Evolutionary conservation across 2,113 vertebrate species (phyloP).

Genomic region (Xenopus laevis): DNA sequence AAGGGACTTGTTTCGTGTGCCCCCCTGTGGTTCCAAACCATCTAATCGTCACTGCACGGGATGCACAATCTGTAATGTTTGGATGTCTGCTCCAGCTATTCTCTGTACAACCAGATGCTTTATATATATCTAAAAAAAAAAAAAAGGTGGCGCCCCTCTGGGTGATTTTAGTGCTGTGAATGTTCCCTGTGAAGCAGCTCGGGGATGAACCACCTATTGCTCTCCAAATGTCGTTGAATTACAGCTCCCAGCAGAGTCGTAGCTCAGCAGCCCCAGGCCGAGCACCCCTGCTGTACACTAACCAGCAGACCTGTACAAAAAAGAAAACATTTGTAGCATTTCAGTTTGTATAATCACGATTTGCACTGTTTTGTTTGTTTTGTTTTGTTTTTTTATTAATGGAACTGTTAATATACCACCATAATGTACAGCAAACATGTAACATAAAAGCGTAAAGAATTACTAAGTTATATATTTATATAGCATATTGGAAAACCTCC

Average conservation of each 20-base stretch:
- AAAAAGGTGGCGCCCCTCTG: not conserved
- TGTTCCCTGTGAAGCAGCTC: slow-evolving; percentile 1
- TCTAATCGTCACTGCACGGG: not conserved
- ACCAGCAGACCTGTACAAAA: slow-evolving; percentile 31
- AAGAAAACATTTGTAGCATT: slow-evolving; percentile 34
- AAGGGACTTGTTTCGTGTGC: slow-evolving; percentile 2
- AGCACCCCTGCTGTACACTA: slow-evolving; percentile 11
- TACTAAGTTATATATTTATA: slow-evolving; percentile 44
- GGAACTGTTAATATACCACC: slow-evolving; percentile 22
- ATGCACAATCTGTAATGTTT: not conserved
- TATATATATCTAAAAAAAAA: too few species aligned
- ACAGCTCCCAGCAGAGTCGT: too few species aligned
- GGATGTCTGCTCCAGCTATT: slow-evolving; percentile 10
- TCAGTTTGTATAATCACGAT: slow-evolving; percentile 21
- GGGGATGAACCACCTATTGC: not conserved
- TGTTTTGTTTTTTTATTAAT: not conserved
- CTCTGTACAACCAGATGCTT: not conserved
- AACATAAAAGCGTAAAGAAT: slow-evolving; percentile 16
- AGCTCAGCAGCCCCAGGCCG: too few species aligned
- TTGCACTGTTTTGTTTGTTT: slow-evolving; percentile 15
- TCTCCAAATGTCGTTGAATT: not conserved
- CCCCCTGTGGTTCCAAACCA: not conserved
- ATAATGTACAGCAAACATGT: slow-evolving; percentile 28
- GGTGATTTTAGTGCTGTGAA: slow-evolving; percentile 33
- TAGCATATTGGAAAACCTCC: slow-evolving; percentile 40